A percentile compares a stretch with the other conserved stretches of the same genome.
Conservation (phyloP, 2,888 invertebrate genomes). For the Nysson spinosus region DNA sequence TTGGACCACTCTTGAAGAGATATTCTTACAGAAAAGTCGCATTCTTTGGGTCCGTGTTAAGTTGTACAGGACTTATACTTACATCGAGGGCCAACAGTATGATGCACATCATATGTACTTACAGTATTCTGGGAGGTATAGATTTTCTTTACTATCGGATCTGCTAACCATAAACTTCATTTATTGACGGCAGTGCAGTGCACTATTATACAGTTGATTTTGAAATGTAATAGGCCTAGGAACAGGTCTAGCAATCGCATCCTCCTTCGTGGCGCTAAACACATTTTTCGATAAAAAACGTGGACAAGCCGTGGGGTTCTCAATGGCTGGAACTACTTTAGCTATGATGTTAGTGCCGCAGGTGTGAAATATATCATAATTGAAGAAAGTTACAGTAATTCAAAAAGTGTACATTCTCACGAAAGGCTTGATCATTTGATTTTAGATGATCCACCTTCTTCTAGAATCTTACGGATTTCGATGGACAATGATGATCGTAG, state of each 20-base stretch:
- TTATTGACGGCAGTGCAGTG: not conserved
- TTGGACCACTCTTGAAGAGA: constrained; percentile 77
- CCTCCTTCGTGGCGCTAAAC: constrained; percentile 88
- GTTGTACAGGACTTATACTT: constrained; percentile 75
- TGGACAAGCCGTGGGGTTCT: constrained; percentile 88
- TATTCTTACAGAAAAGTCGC: constrained; percentile 76
- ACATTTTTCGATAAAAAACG: constrained; percentile 87
- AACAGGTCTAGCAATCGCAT: constrained; percentile 86
- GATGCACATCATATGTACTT: constrained; percentile 74
- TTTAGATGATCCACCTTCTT: constrained; percentile 58
- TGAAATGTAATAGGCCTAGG: constrained; percentile 82
- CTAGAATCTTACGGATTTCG: constrained; percentile 61
- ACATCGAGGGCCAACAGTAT: constrained; percentile 76
- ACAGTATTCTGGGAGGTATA: constrained; percentile 69
- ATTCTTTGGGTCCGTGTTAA: constrained; percentile 73
- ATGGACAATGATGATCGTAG: constrained; percentile 78
- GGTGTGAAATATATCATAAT: constrained; percentile 54
- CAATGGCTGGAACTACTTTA: constrained; percentile 88
- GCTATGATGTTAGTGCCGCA: constrained; percentile 90
- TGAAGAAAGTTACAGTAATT: not conserved
- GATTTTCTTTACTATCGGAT: not conserved
- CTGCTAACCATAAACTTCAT: too few species aligned
- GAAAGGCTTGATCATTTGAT: constrained; percentile 17
- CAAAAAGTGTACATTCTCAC: not conserved
- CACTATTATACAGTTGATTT: not conserved